phyloP scores from a whole-genome alignment of 2,113 vertebrate species.

The Scartelaos histophorus region DNA sequence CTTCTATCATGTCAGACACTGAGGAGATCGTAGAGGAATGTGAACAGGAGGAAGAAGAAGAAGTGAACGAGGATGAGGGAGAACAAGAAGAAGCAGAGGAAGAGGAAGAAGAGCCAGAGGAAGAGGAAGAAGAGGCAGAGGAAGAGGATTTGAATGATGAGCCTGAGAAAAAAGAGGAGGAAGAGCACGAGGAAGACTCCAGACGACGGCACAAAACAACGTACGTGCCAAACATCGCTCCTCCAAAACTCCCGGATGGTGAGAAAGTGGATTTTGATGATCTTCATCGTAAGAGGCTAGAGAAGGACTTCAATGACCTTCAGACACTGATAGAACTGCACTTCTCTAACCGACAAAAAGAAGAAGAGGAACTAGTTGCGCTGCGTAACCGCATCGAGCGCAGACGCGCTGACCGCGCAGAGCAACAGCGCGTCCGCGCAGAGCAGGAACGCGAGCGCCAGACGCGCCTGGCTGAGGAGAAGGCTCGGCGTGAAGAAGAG shows the following conservation, averaged over 20 bases:
- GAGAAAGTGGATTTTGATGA: constrained; percentile 97
- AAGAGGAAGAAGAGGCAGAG: constrained; percentile 29
- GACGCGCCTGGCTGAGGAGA: constrained; percentile 85
- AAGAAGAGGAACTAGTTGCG: constrained; percentile 90
- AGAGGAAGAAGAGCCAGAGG: constrained; percentile 38
- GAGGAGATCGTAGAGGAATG: constrained; percentile 70
- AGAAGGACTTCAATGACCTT: constrained; percentile 93
- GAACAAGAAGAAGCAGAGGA: neutral
- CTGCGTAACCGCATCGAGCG: constrained; percentile 90
- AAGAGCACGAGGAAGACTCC: constrained; percentile 54
- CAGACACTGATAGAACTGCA: constrained; percentile 91
- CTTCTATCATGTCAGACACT: constrained; percentile 73
- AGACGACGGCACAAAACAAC: constrained; percentile 82
- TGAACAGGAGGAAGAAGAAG: constrained; percentile 20
- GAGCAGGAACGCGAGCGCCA: constrained; percentile 91
- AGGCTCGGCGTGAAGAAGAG: constrained; percentile 88
- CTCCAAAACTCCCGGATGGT: constrained; percentile 93
- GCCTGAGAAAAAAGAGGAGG: constrained; percentile 40
- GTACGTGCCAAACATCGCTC: constrained; percentile 87
- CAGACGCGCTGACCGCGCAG: constrained; percentile 86
- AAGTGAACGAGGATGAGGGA: neutral
- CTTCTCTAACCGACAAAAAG: constrained; percentile 93
- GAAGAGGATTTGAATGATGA: constrained; percentile 13
- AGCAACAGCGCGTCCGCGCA: constrained; percentile 87
- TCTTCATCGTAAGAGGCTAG: constrained; percentile 92